These are phyloP conservation scores for Neria commutata DNA, from an alignment of 2,888 invertebrate species.

Conservation along the genomic window DNA sequence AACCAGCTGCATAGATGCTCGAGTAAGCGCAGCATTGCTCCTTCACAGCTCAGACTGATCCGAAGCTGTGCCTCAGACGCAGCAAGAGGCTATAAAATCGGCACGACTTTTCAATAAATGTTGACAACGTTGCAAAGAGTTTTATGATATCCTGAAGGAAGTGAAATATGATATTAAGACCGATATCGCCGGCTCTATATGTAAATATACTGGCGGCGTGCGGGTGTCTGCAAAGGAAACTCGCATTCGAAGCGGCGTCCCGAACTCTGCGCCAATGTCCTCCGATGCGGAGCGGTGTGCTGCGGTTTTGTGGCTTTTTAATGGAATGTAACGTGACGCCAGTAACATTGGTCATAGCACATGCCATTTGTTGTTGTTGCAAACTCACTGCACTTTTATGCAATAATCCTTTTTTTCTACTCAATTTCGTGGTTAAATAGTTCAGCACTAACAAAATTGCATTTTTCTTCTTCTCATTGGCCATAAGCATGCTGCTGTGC, in stretches of 20 bases:
- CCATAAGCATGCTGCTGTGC: slow-evolving; percentile 10
- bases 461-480: neutral
- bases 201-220: too few species aligned
- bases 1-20: slow-evolving; percentile 1
- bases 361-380: slow-evolving; percentile 20
- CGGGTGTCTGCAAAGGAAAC: too few species aligned
- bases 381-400: neutral
- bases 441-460: neutral
- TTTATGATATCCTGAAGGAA: slow-evolving; percentile 62
- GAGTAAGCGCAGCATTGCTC: neutral
- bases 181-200: too few species aligned
- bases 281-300: neutral
- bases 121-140: slow-evolving; percentile 58
- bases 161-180: slow-evolving; percentile 61
- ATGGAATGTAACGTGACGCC: slow-evolving; percentile 30
- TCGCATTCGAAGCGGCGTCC: neutral
- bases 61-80: slow-evolving; percentile 24
- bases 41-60: neutral
- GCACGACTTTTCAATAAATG: slow-evolving; percentile 63
- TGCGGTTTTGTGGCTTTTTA: slow-evolving; percentile 34
- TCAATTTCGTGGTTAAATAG: neutral
- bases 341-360: slow-evolving; percentile 23
- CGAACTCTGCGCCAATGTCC: neutral
- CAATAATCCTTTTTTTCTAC: slow-evolving; percentile 4
- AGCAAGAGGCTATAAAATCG: slow-evolving; percentile 57